Conservation (phyloP, 1,140 invertebrate species). For the Himalopsyche phryganea region DNA sequence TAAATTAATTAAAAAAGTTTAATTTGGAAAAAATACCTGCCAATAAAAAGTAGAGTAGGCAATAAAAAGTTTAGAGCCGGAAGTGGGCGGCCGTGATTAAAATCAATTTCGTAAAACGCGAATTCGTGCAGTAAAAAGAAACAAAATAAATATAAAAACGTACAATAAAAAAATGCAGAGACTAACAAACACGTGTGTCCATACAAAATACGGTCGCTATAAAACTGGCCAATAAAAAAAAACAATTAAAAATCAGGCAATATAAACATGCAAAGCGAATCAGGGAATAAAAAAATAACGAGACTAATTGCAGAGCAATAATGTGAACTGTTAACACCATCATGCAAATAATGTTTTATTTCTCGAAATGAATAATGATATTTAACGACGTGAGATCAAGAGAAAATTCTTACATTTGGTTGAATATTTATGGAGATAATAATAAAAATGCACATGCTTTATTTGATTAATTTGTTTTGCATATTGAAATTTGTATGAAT, state of each 20-base stretch:
- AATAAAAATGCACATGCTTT: no score
- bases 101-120: constrained; percentile 1
- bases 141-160: not conserved
- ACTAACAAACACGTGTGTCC: not conserved
- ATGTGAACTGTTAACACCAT: no score
- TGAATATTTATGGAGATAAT: no score
- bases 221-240: not conserved
- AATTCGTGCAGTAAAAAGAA: not conserved
- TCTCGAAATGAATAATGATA: no score
- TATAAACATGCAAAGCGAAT: not conserved
- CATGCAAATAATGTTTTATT: no score
- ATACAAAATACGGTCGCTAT: not conserved
- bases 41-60: not conserved
- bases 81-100: constrained; percentile 12
- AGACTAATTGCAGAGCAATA: not conserved
- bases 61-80: constrained; percentile 11
- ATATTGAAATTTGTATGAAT: no score
- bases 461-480: no score
- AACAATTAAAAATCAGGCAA: not conserved
- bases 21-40: no score
- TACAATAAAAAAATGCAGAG: not conserved
- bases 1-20: no score
- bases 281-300: not conserved
- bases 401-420: no score
- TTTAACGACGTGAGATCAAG: no score